These are phyloP conservation scores for Drosophila kohkoa DNA, from an alignment of 1,140 invertebrate species.

Conservation along the genomic window DNA sequence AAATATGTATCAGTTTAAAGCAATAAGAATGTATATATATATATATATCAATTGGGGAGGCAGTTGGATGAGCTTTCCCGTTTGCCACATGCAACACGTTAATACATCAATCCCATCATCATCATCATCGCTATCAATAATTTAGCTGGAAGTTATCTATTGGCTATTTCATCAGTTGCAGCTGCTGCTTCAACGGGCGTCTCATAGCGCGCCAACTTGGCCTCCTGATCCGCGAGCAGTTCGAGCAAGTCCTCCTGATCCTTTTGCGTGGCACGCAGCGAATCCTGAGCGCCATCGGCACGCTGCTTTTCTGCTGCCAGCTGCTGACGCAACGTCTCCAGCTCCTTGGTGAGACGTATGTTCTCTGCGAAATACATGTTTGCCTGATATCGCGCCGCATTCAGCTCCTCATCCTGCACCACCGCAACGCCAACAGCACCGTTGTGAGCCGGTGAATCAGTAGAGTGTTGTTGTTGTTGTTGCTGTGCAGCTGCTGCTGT, in stretches of 20 bases:
- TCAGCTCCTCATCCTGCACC: slow-evolving; percentile 49
- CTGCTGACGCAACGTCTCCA: slow-evolving; percentile 72
- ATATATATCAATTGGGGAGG: slow-evolving; percentile 2
- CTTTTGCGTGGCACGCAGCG: slow-evolving; percentile 91
- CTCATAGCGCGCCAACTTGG: slow-evolving; percentile 71
- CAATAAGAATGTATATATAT: slow-evolving; percentile 46
- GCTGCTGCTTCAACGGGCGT: slow-evolving; percentile 17
- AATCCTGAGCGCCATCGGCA: slow-evolving; percentile 44
- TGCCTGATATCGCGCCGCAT: slow-evolving; percentile 71
- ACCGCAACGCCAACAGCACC: background rate
- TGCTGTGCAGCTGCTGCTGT: slow-evolving; percentile 43
- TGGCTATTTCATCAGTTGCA: slow-evolving; percentile 19
- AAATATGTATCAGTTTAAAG: slow-evolving; percentile 31
- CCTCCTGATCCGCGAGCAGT: slow-evolving; percentile 90
- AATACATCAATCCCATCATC: slow-evolving; percentile 8
- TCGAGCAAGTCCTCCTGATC: slow-evolving; percentile 96
- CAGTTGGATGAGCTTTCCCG: slow-evolving; percentile 38
- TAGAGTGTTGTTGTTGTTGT: slow-evolving; percentile 1
- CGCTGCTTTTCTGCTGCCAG: slow-evolving; percentile 60
- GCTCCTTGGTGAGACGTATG: slow-evolving; percentile 83
- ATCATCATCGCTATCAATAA: background rate
- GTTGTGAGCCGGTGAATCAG: background rate
- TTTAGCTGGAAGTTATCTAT: slow-evolving; percentile 54
- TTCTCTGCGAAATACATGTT: slow-evolving; percentile 82
- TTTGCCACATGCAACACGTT: slow-evolving; percentile 7